Percentiles rank a stretch among this genome's conserved stretches.
phyloP scores from a whole-genome alignment of 2,113 vertebrate species.

The Bubalus kerabau region DNA sequence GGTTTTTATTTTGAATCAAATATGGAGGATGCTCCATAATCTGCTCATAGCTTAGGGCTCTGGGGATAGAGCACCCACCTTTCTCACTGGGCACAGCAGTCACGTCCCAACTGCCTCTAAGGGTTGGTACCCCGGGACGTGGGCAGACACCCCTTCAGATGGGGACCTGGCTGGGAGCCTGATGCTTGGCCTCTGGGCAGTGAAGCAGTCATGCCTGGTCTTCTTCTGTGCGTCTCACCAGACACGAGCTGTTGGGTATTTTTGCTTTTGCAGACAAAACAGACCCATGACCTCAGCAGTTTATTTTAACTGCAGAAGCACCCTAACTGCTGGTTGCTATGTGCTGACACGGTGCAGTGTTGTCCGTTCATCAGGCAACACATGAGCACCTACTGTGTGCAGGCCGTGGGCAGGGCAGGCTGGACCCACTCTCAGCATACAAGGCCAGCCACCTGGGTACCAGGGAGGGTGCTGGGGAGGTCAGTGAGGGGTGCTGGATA shows the following conservation, averaged over 20 bases:
- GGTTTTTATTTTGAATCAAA: constrained; percentile 68
- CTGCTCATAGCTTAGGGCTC: constrained; percentile 17
- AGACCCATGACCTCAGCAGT: constrained; percentile 33
- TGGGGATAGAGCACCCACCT: not conserved
- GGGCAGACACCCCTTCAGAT: not conserved
- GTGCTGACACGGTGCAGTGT: not conserved
- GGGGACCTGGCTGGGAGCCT: not conserved
- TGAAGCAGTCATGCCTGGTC: not conserved
- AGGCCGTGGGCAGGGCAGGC: not conserved
- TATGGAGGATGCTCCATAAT: constrained; percentile 42
- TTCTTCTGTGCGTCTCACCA: constrained; percentile 18
- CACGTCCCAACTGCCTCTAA: not conserved
- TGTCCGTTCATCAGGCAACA: not conserved
- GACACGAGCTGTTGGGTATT: not conserved
- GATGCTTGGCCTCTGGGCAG: not conserved
- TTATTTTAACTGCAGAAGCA: constrained; percentile 41
- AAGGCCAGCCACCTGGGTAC: not conserved
- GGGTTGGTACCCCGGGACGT: not conserved
- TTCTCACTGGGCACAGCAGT: not conserved
- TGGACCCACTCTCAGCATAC: not conserved
- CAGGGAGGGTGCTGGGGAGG: not conserved
- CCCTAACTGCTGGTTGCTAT: not conserved
- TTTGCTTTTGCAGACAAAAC: constrained; percentile 55
- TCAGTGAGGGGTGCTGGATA: not conserved
- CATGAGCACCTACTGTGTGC: not conserved